Evolutionary conservation across 2,797 vertebrate genomes (phyloP), one percentile per base, ranked within the genome.

Genomic region (Sebastes alutus): DNA sequence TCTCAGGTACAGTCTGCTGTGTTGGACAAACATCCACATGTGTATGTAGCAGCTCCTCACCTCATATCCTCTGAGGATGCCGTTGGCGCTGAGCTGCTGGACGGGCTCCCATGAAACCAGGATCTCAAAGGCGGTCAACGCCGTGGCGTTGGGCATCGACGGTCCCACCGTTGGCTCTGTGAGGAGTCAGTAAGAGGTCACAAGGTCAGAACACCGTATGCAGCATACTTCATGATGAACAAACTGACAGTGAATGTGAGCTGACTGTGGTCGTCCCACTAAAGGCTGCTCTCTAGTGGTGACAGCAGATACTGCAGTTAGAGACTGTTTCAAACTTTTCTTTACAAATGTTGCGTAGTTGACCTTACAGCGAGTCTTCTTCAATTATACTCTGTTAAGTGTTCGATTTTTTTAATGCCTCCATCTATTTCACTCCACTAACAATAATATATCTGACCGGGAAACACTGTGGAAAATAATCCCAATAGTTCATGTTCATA

Each of bases 11-110:
- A 64, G 4, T 20, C 12, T 25, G 18, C 35, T 42, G 13, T 61
- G 59, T 16, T 23, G 30, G 33, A 25, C 35, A n/a, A 81, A 67
- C 32, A 60, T 56, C 5, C 70, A 46, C 56, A 52, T 5, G 72
- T 55, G 52, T 32, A 2, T 33, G 55, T 11, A 20, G 27, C n/a
- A 56, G 61, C 10, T 22, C 18, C 18, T 90, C 77, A 99, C 98
- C 97, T 99, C 98, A 0, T 98, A 99, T 81, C 98, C 98, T 85
- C 97, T 68, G 2, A 99, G 96, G 87, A 99, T 93, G 46, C 98
- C 97, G 0, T 96, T 97, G 81, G 84, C 80, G 72, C 95, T 95
- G 65, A 94, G 93, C 82, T 95, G 96, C 85, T 96, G 96, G 67
- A 98, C 95, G 0, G 97, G 92, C 18, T 98, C 97, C 98, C 98